Conservation (phyloP, 2,888 invertebrate species). For the Yponomeuta sedellus region DNA sequence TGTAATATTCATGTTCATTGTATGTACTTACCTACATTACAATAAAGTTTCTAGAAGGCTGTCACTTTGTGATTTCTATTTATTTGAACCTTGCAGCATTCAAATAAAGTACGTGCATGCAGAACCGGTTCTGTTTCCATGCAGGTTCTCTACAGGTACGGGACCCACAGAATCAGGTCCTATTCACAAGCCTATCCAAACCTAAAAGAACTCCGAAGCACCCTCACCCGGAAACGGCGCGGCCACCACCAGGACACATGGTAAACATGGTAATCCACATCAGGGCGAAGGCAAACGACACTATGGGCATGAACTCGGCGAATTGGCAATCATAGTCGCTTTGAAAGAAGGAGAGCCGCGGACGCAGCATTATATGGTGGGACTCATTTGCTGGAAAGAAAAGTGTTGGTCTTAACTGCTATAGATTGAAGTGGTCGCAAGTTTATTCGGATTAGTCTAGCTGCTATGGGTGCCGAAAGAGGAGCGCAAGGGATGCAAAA, state of each 20-base stretch:
- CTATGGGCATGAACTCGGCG: constrained; percentile 61
- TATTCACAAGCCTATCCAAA: neutral
- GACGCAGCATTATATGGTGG: constrained; percentile 46
- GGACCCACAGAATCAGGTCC: too few species aligned
- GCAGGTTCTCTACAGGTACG: neutral
- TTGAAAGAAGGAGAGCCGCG: constrained; percentile 47
- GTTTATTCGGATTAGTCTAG: neutral
- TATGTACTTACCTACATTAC: too few species aligned
- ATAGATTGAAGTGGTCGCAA: neutral
- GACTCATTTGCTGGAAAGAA: constrained; percentile 43
- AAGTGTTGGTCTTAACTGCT: neutral
- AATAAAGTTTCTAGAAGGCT: neutral
- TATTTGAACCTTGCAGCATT: too few species aligned
- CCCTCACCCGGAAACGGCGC: constrained; percentile 49
- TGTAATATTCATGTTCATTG: too few species aligned
- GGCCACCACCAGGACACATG: constrained; percentile 64
- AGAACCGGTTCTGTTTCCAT: neutral
- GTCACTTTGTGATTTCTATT: neutral
- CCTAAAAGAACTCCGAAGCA: too few species aligned
- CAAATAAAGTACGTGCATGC: too few species aligned
- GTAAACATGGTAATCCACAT: constrained; percentile 62
- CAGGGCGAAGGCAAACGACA: constrained; percentile 55
- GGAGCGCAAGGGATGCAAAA: too few species aligned
- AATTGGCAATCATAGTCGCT: constrained; percentile 48
- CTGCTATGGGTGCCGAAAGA: neutral